These are phyloP conservation scores for Drosophila kanapiae DNA, from an alignment of 1,140 invertebrate genomes.

Conservation along the genomic window DNA sequence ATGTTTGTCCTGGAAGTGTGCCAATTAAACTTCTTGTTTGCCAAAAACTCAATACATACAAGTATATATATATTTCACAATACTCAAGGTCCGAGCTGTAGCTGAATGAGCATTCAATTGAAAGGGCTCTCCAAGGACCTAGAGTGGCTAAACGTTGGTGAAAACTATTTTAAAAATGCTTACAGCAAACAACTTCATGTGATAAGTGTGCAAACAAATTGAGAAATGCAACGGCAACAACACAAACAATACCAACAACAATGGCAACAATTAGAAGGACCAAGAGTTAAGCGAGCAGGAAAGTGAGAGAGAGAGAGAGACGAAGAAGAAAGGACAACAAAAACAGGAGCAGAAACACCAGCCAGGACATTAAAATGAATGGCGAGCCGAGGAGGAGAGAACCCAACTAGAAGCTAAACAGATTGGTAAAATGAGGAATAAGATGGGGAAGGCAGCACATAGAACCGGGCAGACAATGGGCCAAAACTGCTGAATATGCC, in stretches of 20 bases:
- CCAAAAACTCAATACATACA: not conserved
- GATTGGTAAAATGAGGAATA: constrained; percentile 29
- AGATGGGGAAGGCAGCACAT: not conserved
- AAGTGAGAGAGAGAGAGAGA: not conserved
- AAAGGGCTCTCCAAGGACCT: constrained; percentile 16
- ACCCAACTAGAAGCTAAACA: constrained; percentile 36
- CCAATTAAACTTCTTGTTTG: not conserved
- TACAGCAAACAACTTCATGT: constrained; percentile 38
- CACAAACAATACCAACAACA: constrained; percentile 1
- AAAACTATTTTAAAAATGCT: constrained; percentile 35
- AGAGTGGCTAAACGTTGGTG: constrained; percentile 22
- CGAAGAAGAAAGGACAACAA: not conserved
- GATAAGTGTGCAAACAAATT: constrained; percentile 78
- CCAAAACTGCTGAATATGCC: constrained; percentile 71
- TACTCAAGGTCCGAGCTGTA: not conserved
- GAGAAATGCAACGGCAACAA: constrained; percentile 65
- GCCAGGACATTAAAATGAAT: constrained; percentile 50
- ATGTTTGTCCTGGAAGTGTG: too few species aligned
- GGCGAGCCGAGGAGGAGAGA: not conserved
- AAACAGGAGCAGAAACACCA: constrained; percentile 2
- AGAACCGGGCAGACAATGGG: constrained; percentile 22
- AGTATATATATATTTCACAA: not conserved
- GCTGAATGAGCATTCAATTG: constrained; percentile 44
- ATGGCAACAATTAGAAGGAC: constrained; percentile 27
- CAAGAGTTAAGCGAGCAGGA: not conserved